Base-by-base conservation (phyloP, 2,797 vertebrate species). In the Epinephelus malabaricus region DNA sequence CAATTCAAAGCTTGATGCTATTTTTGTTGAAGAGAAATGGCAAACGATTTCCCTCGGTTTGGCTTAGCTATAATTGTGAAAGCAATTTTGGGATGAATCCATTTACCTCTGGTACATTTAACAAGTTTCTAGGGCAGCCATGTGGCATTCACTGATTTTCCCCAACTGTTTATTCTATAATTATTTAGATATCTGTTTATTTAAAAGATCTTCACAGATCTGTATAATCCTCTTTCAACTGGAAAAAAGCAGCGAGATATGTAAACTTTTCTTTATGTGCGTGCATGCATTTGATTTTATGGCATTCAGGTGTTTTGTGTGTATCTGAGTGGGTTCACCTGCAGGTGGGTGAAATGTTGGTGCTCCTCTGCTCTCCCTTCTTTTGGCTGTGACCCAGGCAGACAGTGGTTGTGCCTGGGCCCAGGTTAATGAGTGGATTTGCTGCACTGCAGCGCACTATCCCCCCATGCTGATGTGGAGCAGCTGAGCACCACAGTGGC, bases 341-440 rank as follows among this genome's bases (percentile, higher is more conserved):
- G 89, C 80, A 84, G 88, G 67, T 79, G 79, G 86, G 81, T 82
- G 59, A 82, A 78, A 71, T 79, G 61, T 76, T 69, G 73, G 70
- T 67, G 68, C 83, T 83, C 74, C 69, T 82, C 58, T 58, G 56
- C 69, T 75, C 67, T 61, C 40, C 69, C 69, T 50, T 30, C 72
- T 89, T 51, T 87, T 91, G 90, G 90, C 90, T 77, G 69, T 75
- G 84, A 88, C 92, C 90, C 88, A 92, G 88, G 92, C 79, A 81
- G 90, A 89, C 88, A 73, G 89, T 78, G 87, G 88, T 91, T 90
- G 81, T 79, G 90, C 84, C 59, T 73, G 78, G 86, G 81, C 74
- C 84, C 88, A 92, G 94, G 94, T 94, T 96, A 95, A 95, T 95
- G 92, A 95, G 94, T 93, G 94, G 89, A 92, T 94, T 94, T 95